These are phyloP conservation scores for Glaucopsyche alexis DNA, from an alignment of 2,888 invertebrate species.

Conservation along the genomic window DNA sequence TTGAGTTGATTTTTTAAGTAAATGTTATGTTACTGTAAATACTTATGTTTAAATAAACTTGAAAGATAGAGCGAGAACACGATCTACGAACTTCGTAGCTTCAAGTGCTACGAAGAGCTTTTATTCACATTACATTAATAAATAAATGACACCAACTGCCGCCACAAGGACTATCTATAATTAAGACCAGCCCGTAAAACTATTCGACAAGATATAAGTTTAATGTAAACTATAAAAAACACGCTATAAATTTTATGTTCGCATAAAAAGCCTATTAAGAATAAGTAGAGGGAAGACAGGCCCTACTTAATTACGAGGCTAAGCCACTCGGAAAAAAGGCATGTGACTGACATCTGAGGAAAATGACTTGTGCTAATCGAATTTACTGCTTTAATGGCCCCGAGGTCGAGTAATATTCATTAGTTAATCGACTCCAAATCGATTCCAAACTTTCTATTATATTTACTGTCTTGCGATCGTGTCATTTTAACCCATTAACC, in stretches of 20 bases:
- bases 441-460: not conserved
- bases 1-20: no score
- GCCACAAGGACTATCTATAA: no score
- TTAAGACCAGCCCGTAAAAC: not conserved
- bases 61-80: no score
- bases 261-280: conserved; percentile 18
- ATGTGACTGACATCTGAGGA: conserved; percentile 17
- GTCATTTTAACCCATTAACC: no score
- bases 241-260: not conserved
- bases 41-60: no score
- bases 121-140: no score
- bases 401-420: not conserved
- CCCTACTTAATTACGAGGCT: conserved; percentile 4
- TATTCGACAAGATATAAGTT: not conserved
- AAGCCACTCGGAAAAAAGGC: not conserved
- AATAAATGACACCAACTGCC: no score
- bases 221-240: not conserved
- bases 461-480: not conserved
- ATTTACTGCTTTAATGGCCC: not conserved
- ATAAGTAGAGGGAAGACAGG: conserved; percentile 1
- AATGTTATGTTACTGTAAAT: no score
- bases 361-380: not conserved
- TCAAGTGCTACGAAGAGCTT: no score
- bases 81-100: no score
- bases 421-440: not conserved